Conservation (phyloP, 2,888 invertebrate species). For the Muscina levida region DNA sequence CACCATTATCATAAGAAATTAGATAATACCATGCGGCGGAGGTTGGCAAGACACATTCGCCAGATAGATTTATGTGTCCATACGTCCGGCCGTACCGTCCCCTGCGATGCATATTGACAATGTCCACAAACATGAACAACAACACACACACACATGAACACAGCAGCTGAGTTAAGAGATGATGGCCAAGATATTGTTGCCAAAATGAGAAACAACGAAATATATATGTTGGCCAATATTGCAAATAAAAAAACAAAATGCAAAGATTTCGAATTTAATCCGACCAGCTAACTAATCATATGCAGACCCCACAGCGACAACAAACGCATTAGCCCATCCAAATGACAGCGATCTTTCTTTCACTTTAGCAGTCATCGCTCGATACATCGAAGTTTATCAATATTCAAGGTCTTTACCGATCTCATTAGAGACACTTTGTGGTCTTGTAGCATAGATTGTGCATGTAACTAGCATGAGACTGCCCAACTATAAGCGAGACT, state of each 20-base stretch:
- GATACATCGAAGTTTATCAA: slow-evolving; percentile 1
- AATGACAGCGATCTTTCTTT: slow-evolving; percentile 5
- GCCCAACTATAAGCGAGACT: no score
- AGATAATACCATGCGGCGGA: slow-evolving; percentile 46
- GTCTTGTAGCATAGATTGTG: neutral
- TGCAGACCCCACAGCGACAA: slow-evolving; percentile 3
- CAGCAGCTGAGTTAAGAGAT: neutral
- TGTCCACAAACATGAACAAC: no score
- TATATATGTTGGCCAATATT: slow-evolving; percentile 16
- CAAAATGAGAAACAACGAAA: neutral
- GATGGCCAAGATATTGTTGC: neutral
- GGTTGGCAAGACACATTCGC: neutral
- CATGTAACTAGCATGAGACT: neutral
- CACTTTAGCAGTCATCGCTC: slow-evolving; percentile 13
- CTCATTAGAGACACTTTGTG: neutral
- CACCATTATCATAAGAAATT: slow-evolving; percentile 46
- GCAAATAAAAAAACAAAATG: slow-evolving; percentile 15
- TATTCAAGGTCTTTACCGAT: slow-evolving; percentile 21
- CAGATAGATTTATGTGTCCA: neutral
- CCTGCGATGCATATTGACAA: slow-evolving; percentile 16
- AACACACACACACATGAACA: no score
- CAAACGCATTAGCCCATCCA: neutral
- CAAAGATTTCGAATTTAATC: slow-evolving; percentile 6
- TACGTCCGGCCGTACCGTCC: neutral
- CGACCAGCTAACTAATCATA: slow-evolving; percentile 13